Base-by-base conservation (phyloP, 2,888 invertebrate genomes). In the Panopea generosa region DNA sequence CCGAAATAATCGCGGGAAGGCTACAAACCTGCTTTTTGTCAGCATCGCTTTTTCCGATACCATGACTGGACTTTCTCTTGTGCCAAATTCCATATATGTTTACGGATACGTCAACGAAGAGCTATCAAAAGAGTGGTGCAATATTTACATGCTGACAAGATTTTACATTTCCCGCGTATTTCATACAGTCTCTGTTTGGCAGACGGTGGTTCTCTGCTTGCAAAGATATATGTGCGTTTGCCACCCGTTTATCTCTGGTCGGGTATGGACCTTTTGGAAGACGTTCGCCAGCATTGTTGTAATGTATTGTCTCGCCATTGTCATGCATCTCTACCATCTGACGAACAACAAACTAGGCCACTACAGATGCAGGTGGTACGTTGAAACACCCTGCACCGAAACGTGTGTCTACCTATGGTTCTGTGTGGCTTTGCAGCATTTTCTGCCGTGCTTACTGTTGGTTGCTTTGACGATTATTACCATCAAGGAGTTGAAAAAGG, bases 171-270 rank as follows among this genome's bases (percentile, higher is more conserved):
- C 74, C 14, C 67, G 40, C 2, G 77, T 74, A 45, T 71, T 81
- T 11, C 85, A 85, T n/a, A 85, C 85, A 1, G 83, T 77, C 2
- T 85, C 85, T 1, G 73, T 85, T 20, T 85, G 85, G 85, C 71
- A 84, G 67, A 84, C 84, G 0, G 76, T 85, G 0, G 29, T 77
- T 1, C 61, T 85, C 4, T 71, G 84, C 0, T 49, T 77, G 18
- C 85, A 85, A 47, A 53, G 85, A 43, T 85, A 83, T 40, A 50
- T 83, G 50, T 85, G 84, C 50, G 84, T 85, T 16, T 85, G 85
- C 65, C 79, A 84, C 40, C 85, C 85, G 1, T 85, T 84, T 49
- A 72, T 70, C 2, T 83, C 83, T 22, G 47, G 81, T 16, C 38
- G 65, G 24, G 45, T 74, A 7, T 85, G 85, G 43, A 85, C 85